Evolutionary conservation across 2,888 invertebrate genomes (phyloP).

Genomic region (Ametastegia equiseti): DNA sequence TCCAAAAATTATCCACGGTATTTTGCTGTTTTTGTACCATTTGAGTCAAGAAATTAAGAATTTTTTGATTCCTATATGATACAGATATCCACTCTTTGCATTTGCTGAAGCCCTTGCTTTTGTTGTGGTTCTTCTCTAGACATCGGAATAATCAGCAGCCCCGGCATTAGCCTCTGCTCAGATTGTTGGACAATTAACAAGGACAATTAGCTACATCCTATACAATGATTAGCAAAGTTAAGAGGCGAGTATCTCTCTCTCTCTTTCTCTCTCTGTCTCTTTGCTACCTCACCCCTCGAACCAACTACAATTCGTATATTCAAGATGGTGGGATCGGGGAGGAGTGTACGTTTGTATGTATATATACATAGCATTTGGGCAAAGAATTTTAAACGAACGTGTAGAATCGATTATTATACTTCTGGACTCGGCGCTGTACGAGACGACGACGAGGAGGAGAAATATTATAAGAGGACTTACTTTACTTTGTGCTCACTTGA

Average conservation of each 20-base stretch:
- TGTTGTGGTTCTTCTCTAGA: neutral
- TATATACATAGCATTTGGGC: neutral
- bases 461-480: too few relatives aligned
- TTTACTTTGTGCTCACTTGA: constrained; percentile 6
- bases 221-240: constrained; percentile 1
- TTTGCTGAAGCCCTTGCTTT: neutral
- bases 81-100: too few relatives aligned
- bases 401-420: constrained; percentile 19
- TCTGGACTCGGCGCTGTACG: neutral
- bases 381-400: constrained; percentile 14
- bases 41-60: too few relatives aligned
- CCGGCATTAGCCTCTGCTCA: neutral
- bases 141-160: neutral
- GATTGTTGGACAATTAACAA: constrained; percentile 1
- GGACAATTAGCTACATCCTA: constrained; percentile 6
- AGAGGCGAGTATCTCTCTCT: neutral
- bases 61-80: too few relatives aligned
- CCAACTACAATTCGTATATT: constrained; percentile 5
- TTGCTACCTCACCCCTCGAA: neutral
- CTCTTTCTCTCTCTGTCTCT: neutral
- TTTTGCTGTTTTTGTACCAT: too few relatives aligned
- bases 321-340: constrained; percentile 7
- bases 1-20: too few relatives aligned
- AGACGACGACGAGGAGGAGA: too few relatives aligned
- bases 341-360: too few relatives aligned